A percentile compares a stretch with the other conserved stretches of the same genome.
Evolutionary conservation across 2,888 invertebrate species (phyloP).

Genomic region (Drosophila demipolita): DNA sequence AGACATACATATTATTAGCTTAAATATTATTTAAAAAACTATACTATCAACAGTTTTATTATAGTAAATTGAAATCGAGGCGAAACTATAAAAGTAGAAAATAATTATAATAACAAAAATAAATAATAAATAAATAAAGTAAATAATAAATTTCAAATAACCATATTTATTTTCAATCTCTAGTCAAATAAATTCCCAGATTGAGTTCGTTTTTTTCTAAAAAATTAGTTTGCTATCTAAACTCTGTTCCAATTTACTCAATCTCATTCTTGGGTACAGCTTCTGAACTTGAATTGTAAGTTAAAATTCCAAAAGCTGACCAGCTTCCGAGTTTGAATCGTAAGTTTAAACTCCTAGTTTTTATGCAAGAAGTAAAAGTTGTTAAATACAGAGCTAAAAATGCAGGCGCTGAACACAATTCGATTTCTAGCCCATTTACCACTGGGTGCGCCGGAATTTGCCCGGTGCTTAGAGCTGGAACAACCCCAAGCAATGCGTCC

Average conservation of each 20-base stretch:
- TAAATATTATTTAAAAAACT: not conserved
- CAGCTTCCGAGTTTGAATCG: not conserved
- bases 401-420: not conserved
- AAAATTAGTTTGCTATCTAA: not conserved
- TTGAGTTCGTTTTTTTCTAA: not conserved
- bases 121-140: too few species aligned
- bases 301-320: not conserved
- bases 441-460: conserved; percentile 22
- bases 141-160: too few species aligned
- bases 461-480: conserved; percentile 12
- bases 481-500: conserved; percentile 10
- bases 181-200: not conserved
- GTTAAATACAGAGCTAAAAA: not conserved
- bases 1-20: not conserved
- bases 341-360: not conserved
- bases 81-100: not conserved
- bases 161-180: not conserved
- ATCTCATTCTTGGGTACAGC: not conserved
- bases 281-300: not conserved
- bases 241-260: not conserved
- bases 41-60: not conserved
- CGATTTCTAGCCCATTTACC: conserved; percentile 8
- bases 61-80: not conserved
- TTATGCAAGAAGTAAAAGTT: not conserved
- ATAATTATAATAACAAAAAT: not conserved